phyloP scores from a whole-genome alignment of 2,113 vertebrate species.

The Boulengeromyrus knoepffleri region DNA sequence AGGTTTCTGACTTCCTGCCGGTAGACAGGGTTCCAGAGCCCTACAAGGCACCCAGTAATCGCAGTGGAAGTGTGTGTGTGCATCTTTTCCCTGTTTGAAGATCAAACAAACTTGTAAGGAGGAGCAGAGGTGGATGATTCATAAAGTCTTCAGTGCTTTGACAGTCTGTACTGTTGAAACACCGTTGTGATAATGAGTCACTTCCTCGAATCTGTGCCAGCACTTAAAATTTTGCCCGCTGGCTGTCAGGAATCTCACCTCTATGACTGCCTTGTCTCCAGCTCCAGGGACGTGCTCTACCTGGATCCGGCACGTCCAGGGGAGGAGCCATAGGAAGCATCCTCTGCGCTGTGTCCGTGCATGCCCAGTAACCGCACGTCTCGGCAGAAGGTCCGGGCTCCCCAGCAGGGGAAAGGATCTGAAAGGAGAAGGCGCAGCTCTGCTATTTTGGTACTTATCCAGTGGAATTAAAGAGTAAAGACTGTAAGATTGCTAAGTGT shows the following conservation, averaged over 20 bases:
- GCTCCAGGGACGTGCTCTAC: neutral
- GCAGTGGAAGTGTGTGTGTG: neutral
- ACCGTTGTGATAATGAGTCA: slow-evolving; percentile 8
- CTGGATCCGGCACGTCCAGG: neutral
- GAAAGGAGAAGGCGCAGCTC: neutral
- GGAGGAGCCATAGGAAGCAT: neutral
- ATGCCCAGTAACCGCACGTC: neutral
- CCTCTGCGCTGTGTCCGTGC: neutral
- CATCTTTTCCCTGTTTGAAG: neutral
- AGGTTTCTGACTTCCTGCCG: neutral
- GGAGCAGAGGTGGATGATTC: slow-evolving; percentile 12
- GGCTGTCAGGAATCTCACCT: slow-evolving; percentile 1
- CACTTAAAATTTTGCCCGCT: neutral
- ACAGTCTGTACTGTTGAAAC: neutral
- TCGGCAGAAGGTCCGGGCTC: neutral
- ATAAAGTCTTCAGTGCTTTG: neutral
- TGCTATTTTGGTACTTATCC: neutral
- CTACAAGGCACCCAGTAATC: neutral
- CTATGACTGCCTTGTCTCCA: neutral
- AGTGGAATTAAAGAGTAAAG: neutral
- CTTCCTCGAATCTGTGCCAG: slow-evolving; percentile 11
- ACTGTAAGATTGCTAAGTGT: neutral
- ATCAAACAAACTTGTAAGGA: slow-evolving; percentile 2
- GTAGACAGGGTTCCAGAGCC: neutral
- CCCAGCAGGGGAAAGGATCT: neutral